Conservation (phyloP, 1,140 invertebrate genomes). For the Trichogramma pretiosum region DNA sequence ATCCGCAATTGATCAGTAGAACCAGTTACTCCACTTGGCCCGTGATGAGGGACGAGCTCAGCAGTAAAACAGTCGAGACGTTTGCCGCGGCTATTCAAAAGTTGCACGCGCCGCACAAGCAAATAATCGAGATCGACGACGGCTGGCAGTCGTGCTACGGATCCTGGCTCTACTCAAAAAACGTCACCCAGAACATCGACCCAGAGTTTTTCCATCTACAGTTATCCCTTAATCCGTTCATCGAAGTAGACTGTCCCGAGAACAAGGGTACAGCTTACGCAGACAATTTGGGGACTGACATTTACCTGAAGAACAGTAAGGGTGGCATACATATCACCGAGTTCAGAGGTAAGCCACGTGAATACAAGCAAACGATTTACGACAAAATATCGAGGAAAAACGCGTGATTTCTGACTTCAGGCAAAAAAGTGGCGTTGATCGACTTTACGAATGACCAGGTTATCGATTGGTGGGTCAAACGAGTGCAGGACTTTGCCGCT, state of each 20-base stretch:
- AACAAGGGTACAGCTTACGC: conserved; percentile 52
- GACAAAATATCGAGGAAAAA: neutral
- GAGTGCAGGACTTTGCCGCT: conserved; percentile 52
- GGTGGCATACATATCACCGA: conserved; percentile 56
- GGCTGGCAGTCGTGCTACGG: conserved; percentile 86
- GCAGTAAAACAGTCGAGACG: conserved; percentile 55
- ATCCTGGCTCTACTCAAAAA: conserved; percentile 60
- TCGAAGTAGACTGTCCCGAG: conserved; percentile 65
- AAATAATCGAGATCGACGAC: conserved; percentile 85
- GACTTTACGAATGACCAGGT: conserved; percentile 73
- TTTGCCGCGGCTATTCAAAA: conserved; percentile 64
- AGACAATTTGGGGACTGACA: conserved; percentile 48
- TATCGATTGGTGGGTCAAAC: conserved; percentile 61
- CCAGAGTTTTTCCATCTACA: conserved; percentile 61
- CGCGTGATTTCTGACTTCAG: conserved; percentile 9
- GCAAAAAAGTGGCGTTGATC: conserved; percentile 49
- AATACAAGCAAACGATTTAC: neutral
- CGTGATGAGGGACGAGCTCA: conserved; percentile 61
- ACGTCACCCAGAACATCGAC: conserved; percentile 52
- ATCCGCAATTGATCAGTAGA: conserved; percentile 60
- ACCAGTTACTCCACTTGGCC: conserved; percentile 92
- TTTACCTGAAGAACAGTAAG: conserved; percentile 52
- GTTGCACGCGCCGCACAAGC: conserved; percentile 63
- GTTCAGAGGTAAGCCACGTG: conserved; percentile 65
- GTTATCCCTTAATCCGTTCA: conserved; percentile 84